Evolutionary conservation across 1,140 invertebrate genomes (phyloP).

Genomic region (Himalopsyche phryganea): DNA sequence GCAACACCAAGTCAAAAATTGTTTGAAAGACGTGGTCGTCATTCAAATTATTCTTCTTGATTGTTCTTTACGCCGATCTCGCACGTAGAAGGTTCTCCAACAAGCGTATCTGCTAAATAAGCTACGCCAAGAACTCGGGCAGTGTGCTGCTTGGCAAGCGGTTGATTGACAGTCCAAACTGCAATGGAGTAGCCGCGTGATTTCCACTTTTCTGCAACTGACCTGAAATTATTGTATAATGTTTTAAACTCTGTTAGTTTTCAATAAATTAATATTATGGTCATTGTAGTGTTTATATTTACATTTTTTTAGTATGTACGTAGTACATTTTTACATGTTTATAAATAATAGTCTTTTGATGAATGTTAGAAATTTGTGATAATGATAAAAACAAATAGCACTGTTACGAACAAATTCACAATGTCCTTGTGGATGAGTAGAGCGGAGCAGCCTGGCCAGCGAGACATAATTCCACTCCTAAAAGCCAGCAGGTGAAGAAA

Average conservation of each 20-base stretch:
- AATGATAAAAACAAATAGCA: too few species aligned
- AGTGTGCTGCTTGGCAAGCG: constrained; percentile 62
- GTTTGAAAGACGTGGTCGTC: too few species aligned
- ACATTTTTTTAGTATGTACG: not conserved
- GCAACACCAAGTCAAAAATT: too few species aligned
- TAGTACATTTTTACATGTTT: too few species aligned
- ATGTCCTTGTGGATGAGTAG: constrained; percentile 68
- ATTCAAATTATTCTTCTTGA: not conserved
- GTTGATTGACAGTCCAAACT: constrained; percentile 64
- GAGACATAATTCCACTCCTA: constrained; percentile 52
- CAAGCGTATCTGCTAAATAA: constrained; percentile 65
- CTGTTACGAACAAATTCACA: constrained; percentile 56
- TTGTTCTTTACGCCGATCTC: not conserved
- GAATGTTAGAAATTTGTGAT: too few species aligned
- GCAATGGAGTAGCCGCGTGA: constrained; percentile 54
- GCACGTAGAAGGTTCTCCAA: constrained; percentile 46
- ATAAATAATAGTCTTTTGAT: too few species aligned
- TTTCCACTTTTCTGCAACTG: constrained; percentile 55
- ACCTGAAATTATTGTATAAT: constrained; percentile 41
- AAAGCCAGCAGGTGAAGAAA: constrained; percentile 55
- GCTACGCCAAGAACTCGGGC: constrained; percentile 55
- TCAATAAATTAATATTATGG: not conserved
- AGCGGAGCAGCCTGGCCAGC: constrained; percentile 57
- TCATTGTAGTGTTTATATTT: not conserved
- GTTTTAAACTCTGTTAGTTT: not conserved